Evolutionary conservation across 1,140 invertebrate species (phyloP).

Genomic region (Drosophila punjabiensis): DNA sequence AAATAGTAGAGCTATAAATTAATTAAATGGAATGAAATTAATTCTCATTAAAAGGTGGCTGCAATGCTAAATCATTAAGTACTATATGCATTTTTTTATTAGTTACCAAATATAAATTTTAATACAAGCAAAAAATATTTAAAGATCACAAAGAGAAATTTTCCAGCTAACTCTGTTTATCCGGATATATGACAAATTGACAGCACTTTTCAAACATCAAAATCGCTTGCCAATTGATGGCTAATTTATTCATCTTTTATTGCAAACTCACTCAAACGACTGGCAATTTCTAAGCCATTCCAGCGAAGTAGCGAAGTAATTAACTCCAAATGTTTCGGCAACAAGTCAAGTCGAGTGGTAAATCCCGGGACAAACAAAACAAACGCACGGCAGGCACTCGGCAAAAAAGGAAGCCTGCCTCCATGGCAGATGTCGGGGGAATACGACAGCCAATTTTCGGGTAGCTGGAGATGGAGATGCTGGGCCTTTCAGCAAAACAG

Average conservation of each 20-base stretch:
- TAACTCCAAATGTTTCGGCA: slow-evolving; percentile 34
- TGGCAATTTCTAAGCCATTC: slow-evolving; percentile 21
- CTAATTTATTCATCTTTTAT: slow-evolving; percentile 39
- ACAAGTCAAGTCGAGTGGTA: slow-evolving; percentile 53
- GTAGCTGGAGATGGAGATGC: background rate
- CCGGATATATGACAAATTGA: background rate
- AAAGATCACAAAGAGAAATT: background rate
- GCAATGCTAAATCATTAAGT: background rate
- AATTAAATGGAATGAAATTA: background rate
- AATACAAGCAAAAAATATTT: background rate
- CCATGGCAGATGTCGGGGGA: background rate
- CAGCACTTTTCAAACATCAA: background rate
- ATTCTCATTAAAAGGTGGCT: background rate
- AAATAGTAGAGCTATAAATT: background rate
- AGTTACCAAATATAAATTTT: background rate
- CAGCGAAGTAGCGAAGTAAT: slow-evolving; percentile 33
- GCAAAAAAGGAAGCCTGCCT: slow-evolving; percentile 5
- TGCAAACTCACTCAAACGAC: slow-evolving; percentile 14
- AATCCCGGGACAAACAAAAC: slow-evolving; percentile 30
- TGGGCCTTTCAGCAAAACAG: slow-evolving; percentile 13
- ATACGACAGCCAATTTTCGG: slow-evolving; percentile 14
- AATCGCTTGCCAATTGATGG: slow-evolving; percentile 11
- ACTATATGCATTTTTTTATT: background rate
- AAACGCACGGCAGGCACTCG: slow-evolving; percentile 1
- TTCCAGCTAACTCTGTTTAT: background rate